A percentile compares a stretch with the other conserved stretches of the same genome.
phyloP scores from a whole-genome alignment of 2,113 vertebrate genomes.

The Sander vitreus region DNA sequence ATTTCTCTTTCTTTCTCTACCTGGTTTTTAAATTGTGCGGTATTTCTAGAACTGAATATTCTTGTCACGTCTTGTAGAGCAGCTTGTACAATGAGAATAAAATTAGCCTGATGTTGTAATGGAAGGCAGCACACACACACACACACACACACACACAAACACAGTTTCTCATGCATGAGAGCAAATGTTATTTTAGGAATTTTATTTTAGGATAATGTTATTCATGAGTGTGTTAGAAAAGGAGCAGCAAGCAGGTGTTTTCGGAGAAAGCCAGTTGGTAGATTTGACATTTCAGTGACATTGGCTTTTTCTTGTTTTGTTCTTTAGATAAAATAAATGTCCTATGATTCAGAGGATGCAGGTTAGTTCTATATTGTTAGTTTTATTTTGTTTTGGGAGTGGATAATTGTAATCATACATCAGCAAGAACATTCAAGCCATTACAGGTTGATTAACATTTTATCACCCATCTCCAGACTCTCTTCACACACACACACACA shows the following conservation, averaged over 20 bases:
- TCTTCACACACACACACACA: constrained; percentile 1
- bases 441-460: constrained; percentile 47
- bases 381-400: background rate
- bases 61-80: constrained; percentile 16
- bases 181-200: constrained; percentile 26
- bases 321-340: background rate
- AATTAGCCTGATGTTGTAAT: constrained; percentile 11
- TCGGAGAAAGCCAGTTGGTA: background rate
- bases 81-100: constrained; percentile 23
- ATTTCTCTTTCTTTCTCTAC: constrained; percentile 5
- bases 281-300: constrained; percentile 20
- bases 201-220: constrained; percentile 44
- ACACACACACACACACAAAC: background rate
- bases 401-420: constrained; percentile 21
- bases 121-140: background rate
- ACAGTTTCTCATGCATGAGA: constrained; percentile 7
- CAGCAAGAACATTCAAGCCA: constrained; percentile 18
- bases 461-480: constrained; percentile 33
- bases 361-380: constrained; percentile 11
- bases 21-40: background rate
- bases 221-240: constrained; percentile 33
- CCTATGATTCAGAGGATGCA: background rate
- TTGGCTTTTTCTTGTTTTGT: background rate
- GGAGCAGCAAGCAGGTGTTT: constrained; percentile 19
- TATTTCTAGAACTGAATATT: constrained; percentile 18